Conservation (phyloP, 1,140 invertebrate genomes). For the Cecropterus lyciades region DNA sequence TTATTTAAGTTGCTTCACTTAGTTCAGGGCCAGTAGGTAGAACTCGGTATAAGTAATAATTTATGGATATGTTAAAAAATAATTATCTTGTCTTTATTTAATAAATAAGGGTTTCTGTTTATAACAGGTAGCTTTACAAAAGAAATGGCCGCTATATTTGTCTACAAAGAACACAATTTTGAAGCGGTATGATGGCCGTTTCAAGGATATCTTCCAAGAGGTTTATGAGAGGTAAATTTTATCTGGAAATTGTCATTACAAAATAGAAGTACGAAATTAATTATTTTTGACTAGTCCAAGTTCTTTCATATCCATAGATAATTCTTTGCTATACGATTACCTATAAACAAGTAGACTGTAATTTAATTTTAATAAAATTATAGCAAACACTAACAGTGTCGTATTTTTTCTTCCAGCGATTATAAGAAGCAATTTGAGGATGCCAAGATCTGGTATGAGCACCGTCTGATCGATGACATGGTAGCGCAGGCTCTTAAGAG, state of each 20-base stretch:
- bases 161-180: constrained; percentile 99
- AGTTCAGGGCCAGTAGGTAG: no score
- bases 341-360: no score
- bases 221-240: constrained; percentile 90
- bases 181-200: constrained; percentile 98
- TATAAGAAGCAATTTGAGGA: constrained; percentile 87
- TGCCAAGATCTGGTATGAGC: constrained; percentile 94
- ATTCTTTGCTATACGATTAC: no score
- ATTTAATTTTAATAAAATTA: no score
- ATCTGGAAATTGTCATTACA: not conserved
- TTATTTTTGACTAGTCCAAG: no score
- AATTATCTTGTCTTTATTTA: no score
- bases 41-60: no score
- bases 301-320: no score
- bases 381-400: constrained; percentile 51
- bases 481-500: constrained; percentile 95
- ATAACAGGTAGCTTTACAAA: constrained; percentile 87
- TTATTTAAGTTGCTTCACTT: no score
- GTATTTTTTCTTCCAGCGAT: no score
- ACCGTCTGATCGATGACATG: constrained; percentile 97
- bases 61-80: no score
- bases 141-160: constrained; percentile 94
- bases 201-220: constrained; percentile 99
- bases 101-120: not conserved
- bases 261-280: no score